A percentile compares a stretch with the other conserved stretches of the same genome.
Evolutionary conservation across 2,888 invertebrate genomes (phyloP).

Genomic region (Oxycera nigricornis): DNA sequence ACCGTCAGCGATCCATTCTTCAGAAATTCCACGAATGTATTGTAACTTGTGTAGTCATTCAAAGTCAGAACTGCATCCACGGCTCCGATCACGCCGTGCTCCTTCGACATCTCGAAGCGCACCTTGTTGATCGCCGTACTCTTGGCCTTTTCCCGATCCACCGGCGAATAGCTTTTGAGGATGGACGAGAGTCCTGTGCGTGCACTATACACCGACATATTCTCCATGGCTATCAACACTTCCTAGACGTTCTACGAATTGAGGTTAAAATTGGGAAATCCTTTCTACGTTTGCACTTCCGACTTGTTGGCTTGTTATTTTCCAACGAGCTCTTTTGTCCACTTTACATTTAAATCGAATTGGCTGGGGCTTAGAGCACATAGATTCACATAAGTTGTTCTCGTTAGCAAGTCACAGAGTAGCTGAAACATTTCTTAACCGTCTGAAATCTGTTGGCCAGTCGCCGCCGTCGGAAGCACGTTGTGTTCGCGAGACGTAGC

Average conservation of each 20-base stretch:
- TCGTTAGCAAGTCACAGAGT: neutral
- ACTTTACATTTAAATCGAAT: conserved; percentile 9
- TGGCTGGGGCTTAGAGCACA: neutral
- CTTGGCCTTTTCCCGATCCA: conserved; percentile 57
- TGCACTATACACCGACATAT: conserved; percentile 56
- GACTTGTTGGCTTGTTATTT: neutral
- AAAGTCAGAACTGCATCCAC: conserved; percentile 52
- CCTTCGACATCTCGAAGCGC: conserved; percentile 55
- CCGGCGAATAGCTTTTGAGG: conserved; percentile 54
- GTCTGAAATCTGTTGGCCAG: neutral
- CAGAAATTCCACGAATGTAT: conserved; percentile 55
- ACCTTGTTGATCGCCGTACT: conserved; percentile 56
- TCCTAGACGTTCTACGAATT: neutral
- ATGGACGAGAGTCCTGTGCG: conserved; percentile 57
- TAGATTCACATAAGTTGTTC: conserved; percentile 2
- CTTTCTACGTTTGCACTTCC: neutral
- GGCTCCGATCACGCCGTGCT: conserved; percentile 53
- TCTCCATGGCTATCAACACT: conserved; percentile 4
- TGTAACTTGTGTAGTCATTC: conserved; percentile 52
- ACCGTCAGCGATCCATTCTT: conserved; percentile 53
- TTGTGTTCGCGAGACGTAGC: conserved; percentile 4
- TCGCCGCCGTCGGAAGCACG: neutral
- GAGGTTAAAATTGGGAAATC: neutral
- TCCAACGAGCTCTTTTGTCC: neutral
- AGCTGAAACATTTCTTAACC: conserved; percentile 12